phyloP scores from a whole-genome alignment of 2,113 vertebrate genomes.

The Aramus guarauna region DNA sequence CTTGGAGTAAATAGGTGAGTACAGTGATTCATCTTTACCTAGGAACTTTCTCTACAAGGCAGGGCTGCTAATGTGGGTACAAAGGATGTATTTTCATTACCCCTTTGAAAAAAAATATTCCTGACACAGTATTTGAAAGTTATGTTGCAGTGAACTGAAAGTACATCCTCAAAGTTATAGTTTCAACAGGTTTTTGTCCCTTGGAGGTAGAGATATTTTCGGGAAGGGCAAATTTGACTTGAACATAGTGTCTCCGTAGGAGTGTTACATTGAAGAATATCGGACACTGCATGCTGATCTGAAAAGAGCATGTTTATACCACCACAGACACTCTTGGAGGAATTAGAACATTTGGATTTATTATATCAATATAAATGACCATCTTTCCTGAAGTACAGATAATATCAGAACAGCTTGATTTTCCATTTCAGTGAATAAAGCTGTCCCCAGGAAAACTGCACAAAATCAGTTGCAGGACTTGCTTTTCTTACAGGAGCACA shows the following conservation, averaged over 20 bases:
- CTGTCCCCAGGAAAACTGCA: not conserved
- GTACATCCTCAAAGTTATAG: not conserved
- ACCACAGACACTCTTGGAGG: not conserved
- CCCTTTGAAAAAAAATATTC: not conserved
- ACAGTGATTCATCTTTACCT: not conserved
- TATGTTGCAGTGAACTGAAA: not conserved
- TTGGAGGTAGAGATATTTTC: not conserved
- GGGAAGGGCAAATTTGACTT: not conserved
- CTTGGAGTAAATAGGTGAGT: not conserved
- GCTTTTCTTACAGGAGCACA: not conserved
- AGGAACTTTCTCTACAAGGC: not conserved
- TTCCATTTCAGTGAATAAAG: not conserved
- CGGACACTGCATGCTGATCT: not conserved
- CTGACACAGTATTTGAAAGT: not conserved
- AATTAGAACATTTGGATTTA: not conserved
- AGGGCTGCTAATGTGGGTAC: not conserved
- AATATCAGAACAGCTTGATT: not conserved
- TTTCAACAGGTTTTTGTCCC: not conserved
- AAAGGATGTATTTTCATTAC: not conserved
- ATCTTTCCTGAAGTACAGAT: not conserved
- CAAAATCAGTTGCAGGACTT: not conserved
- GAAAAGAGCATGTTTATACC: not conserved
- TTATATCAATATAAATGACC: not conserved
- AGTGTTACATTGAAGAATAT: not conserved
- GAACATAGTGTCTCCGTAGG: not conserved